phyloP scores from a whole-genome alignment of 2,888 invertebrate genomes.

The Orchesella flavescens region DNA sequence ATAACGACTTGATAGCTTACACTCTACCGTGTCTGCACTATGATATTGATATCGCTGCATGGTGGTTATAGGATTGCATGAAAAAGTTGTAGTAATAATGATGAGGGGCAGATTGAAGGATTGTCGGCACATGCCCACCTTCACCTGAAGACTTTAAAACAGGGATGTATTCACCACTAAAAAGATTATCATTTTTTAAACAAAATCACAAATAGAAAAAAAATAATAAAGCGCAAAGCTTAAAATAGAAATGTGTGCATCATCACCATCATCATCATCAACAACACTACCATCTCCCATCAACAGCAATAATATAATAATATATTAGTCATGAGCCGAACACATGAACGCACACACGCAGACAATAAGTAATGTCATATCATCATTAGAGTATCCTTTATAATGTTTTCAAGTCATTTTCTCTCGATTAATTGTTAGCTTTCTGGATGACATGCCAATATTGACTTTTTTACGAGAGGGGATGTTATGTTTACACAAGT shows the following conservation, averaged over 20 bases:
- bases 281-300: too few species aligned
- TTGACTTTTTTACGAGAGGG: conserved; percentile 38
- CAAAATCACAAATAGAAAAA: conserved; percentile 5
- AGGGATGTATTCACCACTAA: background rate
- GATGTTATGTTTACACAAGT: conserved; percentile 4
- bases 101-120: conserved; percentile 1
- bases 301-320: too few species aligned
- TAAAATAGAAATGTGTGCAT: conserved; percentile 49
- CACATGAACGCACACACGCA: conserved; percentile 40
- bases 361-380: conserved; percentile 34
- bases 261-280: conserved; percentile 4
- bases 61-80: background rate
- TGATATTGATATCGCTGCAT: background rate
- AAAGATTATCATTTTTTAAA: background rate
- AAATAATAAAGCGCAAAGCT: conserved; percentile 4
- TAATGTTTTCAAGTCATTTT: background rate
- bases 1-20: background rate
- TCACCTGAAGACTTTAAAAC: conserved; percentile 34
- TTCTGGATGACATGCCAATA: conserved; percentile 44
- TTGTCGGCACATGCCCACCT: conserved; percentile 26
- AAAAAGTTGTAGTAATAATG: background rate
- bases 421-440: conserved; percentile 18
- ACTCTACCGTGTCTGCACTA: background rate
- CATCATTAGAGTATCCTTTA: background rate
- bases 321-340: conserved; percentile 27